These are phyloP conservation scores for Molorchus minor DNA, from an alignment of 2,888 invertebrate genomes.

Conservation along the genomic window DNA sequence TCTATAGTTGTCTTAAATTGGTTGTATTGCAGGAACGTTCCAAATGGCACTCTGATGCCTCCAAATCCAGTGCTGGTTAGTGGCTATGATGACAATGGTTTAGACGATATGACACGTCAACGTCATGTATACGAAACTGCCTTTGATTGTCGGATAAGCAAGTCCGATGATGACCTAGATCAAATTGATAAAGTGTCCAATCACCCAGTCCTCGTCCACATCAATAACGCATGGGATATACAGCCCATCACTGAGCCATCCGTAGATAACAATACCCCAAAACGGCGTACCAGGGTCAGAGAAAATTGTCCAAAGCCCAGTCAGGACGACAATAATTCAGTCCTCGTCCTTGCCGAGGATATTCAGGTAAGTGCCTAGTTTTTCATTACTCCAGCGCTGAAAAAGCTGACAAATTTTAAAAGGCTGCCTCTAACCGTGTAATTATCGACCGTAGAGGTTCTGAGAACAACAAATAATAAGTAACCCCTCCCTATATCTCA, in stretches of 20 bases:
- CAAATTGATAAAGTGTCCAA: conserved; percentile 83
- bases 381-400: no score
- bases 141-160: conserved; percentile 86
- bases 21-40: conserved; percentile 66
- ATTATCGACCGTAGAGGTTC: no score
- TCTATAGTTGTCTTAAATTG: no score
- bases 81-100: conserved; percentile 59
- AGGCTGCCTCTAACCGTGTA: no score
- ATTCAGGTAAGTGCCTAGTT: conserved; percentile 60
- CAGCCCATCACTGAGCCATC: conserved; percentile 45
- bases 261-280: conserved; percentile 54
- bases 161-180: conserved; percentile 82
- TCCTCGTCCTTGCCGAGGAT: conserved; percentile 57
- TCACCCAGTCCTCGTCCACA: conserved; percentile 76
- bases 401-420: no score
- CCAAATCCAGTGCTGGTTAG: conserved; percentile 37
- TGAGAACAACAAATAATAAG: no score
- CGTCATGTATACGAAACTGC: conserved; percentile 89
- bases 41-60: conserved; percentile 41
- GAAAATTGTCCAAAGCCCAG: conserved; percentile 68
- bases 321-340: conserved; percentile 69
- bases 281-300: conserved; percentile 60
- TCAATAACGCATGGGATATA: conserved; percentile 58
- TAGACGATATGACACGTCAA: conserved; percentile 70
- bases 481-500: no score